Percentiles rank a stretch among this genome's conserved stretches.
Conservation (phyloP, 2,888 invertebrate species). For the Eucriotettix oculatus region DNA sequence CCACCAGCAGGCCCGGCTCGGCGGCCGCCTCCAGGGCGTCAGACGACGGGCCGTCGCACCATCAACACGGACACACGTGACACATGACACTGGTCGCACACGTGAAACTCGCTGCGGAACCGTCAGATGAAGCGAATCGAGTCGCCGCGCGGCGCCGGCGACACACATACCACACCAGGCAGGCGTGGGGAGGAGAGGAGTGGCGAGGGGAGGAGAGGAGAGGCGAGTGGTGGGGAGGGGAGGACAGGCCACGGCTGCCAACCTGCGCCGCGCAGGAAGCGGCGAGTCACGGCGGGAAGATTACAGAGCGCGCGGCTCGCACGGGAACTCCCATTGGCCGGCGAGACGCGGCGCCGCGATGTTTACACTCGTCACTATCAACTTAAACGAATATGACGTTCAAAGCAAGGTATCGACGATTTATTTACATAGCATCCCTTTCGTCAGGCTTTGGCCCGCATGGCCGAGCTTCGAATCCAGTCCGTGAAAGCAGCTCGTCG, state of each 20-base stretch:
- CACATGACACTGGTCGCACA: not conserved
- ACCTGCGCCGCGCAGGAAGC: not conserved
- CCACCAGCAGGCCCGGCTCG: constrained; percentile 17
- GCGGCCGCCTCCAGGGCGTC: constrained; percentile 37
- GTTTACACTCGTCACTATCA: too few species aligned
- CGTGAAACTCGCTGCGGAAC: constrained; percentile 1
- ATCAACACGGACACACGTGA: constrained; percentile 20
- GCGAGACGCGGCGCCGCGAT: too few species aligned
- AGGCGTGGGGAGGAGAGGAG: not conserved
- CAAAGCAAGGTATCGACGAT: too few species aligned
- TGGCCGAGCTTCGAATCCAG: too few species aligned
- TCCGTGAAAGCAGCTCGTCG: too few species aligned
- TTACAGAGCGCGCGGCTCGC: too few species aligned
- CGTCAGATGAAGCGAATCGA: not conserved
- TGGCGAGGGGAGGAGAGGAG: not conserved
- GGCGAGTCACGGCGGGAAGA: too few species aligned
- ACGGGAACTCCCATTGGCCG: too few species aligned
- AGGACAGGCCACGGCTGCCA: not conserved
- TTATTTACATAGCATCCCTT: too few species aligned
- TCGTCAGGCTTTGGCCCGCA: too few species aligned
- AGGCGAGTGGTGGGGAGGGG: not conserved
- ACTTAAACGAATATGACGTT: too few species aligned
- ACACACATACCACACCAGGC: constrained; percentile 23
- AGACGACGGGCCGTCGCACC: constrained; percentile 36
- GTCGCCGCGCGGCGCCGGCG: constrained; percentile 16